phyloP scores from a whole-genome alignment of 2,888 invertebrate genomes.

The Lepidonotus clava region DNA sequence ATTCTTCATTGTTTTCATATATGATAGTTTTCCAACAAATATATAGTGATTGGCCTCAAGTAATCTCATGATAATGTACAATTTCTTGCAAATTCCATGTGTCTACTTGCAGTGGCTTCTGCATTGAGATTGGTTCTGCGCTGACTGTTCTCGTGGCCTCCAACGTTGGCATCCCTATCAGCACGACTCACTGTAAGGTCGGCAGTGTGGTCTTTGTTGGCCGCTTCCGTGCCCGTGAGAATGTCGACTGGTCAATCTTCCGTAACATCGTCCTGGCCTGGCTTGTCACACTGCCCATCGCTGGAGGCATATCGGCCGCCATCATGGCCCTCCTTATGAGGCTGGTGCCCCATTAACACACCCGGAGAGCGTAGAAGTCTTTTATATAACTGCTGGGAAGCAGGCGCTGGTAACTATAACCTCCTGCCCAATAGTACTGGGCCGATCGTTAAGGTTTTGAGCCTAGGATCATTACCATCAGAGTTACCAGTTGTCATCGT shows the following conservation, averaged over 20 bases:
- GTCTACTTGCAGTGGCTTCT: conserved; percentile 88
- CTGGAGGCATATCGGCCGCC: conserved; percentile 90
- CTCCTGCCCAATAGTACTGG: neutral
- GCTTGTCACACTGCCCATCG: conserved; percentile 98
- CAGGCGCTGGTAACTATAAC: neutral
- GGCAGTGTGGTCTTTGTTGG: conserved; percentile 91
- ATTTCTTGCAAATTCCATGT: too few species aligned
- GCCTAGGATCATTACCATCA: neutral
- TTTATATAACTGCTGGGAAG: neutral
- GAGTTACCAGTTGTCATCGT: conserved; percentile 5
- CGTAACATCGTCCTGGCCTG: conserved; percentile 98
- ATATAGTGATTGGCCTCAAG: too few species aligned
- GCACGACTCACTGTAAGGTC: conserved; percentile 99
- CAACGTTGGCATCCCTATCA: conserved; percentile 98
- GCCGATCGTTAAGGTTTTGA: neutral
- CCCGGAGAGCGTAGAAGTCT: neutral
- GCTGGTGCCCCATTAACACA: conserved; percentile 38
- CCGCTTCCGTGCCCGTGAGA: conserved; percentile 76
- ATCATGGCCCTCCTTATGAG: conserved; percentile 84
- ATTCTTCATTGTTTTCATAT: too few species aligned
- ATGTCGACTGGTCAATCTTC: conserved; percentile 82
- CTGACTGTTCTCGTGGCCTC: conserved; percentile 97
- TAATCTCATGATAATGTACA: too few species aligned
- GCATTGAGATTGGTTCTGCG: conserved; percentile 97
- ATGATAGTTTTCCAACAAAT: too few species aligned